Evolutionary conservation across 2,113 vertebrate species (phyloP).

Genomic region (Perccottus glenii): DNA sequence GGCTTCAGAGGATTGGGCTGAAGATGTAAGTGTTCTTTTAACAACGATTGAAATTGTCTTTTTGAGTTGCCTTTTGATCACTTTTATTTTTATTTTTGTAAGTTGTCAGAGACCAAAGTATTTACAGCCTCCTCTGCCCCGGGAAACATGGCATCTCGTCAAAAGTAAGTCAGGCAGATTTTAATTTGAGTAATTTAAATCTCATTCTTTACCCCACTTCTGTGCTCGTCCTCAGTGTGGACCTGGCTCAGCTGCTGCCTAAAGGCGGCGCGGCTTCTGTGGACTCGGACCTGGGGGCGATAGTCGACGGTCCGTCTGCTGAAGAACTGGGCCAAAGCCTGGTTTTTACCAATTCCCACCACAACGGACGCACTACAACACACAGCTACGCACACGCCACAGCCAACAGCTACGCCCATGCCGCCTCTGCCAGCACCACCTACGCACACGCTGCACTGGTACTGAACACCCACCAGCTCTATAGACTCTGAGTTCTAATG

Average conservation of each 20-base stretch:
- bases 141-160: slow-evolving; percentile 81
- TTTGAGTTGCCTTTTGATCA: slow-evolving; percentile 4
- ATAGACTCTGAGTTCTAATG: neutral
- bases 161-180: slow-evolving; percentile 79
- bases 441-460: slow-evolving; percentile 84
- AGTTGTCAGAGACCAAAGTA: slow-evolving; percentile 98
- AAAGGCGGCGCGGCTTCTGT: slow-evolving; percentile 76
- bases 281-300: slow-evolving; percentile 77
- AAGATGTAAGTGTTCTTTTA: slow-evolving; percentile 84
- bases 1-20: slow-evolving; percentile 95
- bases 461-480: slow-evolving; percentile 15
- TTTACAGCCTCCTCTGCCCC: slow-evolving; percentile 90
- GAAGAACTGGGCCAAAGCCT: slow-evolving; percentile 90
- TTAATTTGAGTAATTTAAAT: neutral
- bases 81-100: slow-evolving; percentile 1
- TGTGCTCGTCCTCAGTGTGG: slow-evolving; percentile 78
- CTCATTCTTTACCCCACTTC: neutral
- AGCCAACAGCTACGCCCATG: slow-evolving; percentile 86
- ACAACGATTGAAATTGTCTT: neutral
- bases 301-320: slow-evolving; percentile 83
- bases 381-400: slow-evolving; percentile 82
- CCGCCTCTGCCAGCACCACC: slow-evolving; percentile 82
- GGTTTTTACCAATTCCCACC: slow-evolving; percentile 96
- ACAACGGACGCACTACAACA: slow-evolving; percentile 81
- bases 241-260: slow-evolving; percentile 85